Evolutionary conservation across 2,888 invertebrate genomes (phyloP).

Genomic region (Andrena camellia): DNA sequence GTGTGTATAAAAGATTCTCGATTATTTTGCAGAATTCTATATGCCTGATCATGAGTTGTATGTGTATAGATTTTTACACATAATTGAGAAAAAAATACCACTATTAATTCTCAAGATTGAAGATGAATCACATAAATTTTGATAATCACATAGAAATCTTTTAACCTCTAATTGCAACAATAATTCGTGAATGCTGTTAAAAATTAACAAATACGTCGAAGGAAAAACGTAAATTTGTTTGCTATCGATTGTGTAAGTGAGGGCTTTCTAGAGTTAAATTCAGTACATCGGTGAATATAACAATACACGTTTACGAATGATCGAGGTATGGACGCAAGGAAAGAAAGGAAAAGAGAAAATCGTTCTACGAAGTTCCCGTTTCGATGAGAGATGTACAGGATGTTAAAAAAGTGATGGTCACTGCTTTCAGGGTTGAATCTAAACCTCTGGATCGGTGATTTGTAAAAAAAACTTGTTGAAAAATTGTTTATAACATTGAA

Average conservation of each 20-base stretch:
- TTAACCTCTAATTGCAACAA: neutral
- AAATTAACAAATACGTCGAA: neutral
- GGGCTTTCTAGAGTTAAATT: constrained; percentile 18
- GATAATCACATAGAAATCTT: neutral
- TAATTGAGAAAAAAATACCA: neutral
- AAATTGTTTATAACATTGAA: no score
- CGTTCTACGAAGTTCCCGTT: neutral
- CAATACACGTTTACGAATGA: neutral
- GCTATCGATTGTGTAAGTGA: neutral
- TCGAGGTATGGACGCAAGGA: neutral
- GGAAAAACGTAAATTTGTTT: neutral
- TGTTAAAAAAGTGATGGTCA: no score
- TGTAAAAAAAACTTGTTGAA: no score
- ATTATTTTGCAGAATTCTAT: neutral
- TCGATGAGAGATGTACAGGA: neutral
- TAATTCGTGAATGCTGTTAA: neutral
- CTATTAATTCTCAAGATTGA: neutral
- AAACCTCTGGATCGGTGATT: no score
- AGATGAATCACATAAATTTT: neutral
- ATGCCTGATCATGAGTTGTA: neutral
- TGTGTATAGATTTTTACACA: neutral
- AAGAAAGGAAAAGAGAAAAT: neutral
- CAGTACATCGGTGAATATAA: neutral
- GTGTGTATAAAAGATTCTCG: neutral
- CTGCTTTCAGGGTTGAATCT: no score